phyloP scores from a whole-genome alignment of 2,888 invertebrate genomes.

The Ganaspis brasiliensis region DNA sequence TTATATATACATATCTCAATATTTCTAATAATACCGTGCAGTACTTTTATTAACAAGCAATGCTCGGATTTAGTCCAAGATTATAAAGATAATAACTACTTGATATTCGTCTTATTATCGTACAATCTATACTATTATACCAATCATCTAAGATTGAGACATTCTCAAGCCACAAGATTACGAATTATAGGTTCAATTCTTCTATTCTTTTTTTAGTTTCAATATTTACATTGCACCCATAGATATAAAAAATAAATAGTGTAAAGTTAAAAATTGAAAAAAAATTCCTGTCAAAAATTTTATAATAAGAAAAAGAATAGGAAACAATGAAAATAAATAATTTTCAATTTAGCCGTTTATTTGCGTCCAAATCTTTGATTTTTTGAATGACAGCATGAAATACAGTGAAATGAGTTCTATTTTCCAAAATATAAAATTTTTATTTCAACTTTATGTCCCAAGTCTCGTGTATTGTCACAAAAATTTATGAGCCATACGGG shows the following conservation, averaged over 20 bases:
- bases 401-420: neutral
- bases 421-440: constrained; percentile 12
- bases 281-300: no score
- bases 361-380: neutral
- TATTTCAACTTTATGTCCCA: neutral
- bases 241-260: no score
- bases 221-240: no score
- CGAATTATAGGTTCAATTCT: neutral
- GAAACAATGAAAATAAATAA: no score
- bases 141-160: neutral
- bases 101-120: neutral
- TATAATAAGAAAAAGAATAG: no score
- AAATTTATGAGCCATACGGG: constrained; percentile 33
- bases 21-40: no score
- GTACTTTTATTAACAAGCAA: neutral
- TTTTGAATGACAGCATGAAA: neutral
- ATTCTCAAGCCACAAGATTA: neutral
- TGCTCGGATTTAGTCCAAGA: neutral
- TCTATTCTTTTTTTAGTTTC: no score
- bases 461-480: neutral
- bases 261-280: no score
- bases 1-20: neutral
- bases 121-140: neutral
- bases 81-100: neutral
- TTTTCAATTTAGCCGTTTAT: no score